Base-by-base conservation (phyloP, 2,888 invertebrate genomes). In the Calameuta idolon region DNA sequence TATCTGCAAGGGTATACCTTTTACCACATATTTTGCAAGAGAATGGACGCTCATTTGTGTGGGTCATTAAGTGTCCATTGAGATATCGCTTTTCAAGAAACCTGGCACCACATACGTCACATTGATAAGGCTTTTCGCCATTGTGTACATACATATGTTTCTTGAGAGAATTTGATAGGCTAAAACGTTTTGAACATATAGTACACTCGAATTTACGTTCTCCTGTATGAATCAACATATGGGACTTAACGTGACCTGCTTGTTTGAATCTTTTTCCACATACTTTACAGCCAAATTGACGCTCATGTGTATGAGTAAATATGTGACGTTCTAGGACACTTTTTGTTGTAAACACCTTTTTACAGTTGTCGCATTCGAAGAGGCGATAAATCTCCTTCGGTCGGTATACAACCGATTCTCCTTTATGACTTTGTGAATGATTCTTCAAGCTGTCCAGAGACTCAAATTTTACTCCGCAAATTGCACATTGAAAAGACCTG, bases 111-210 rank as follows among this genome's bases (percentile, higher is more conserved):
- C 89, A 89, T 0, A 89, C 83, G 30, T 89, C 89, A 77, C 89
- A 89, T 71, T 89, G 89, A 79, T 88, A 89, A 0, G 89, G 89
- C 75, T 89, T 89, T 31, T 89, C 87, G 1, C 89, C 89, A 15
- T 88, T 89, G 79, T 93, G 93, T n/a, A 86, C 90, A 75, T 87
- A 89, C 90, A 93, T 92, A 69, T 93, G 93, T 73, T 92, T 92
- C 37, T 87, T 89, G 15, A 93, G 77, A 0, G 92, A 91, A 79
- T 90, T 90, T 34, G 91, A 91, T 35, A 92, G 91, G 1, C 92
- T 92, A 77, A 93, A 94, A 0, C 92, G 89, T 79, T 93, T 94
- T 75, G 92, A 92, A 76, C 94, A 94, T 0, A 93, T 82, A 1
- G 86, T 89, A 79, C 94, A 94, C 69, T 92, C 91, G 74, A 92